A percentile compares a stretch with the other conserved stretches of the same genome.
These are phyloP conservation scores for Holacanthus passer DNA, from an alignment of 2,113 vertebrate species.

Conservation along the genomic window DNA sequence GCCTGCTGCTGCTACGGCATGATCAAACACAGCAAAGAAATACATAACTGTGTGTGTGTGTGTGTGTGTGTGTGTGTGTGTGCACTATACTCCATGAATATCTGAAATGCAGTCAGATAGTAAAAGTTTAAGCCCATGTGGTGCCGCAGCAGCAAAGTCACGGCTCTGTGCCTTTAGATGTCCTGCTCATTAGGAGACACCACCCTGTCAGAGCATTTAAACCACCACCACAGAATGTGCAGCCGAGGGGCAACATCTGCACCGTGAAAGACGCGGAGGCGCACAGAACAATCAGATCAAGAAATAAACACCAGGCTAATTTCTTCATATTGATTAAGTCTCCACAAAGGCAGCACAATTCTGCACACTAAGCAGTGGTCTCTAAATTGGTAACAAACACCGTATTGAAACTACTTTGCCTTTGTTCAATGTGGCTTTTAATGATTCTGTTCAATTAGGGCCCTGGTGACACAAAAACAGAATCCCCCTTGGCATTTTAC, in stretches of 20 bases:
- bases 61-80: not conserved
- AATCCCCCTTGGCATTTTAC: conserved; percentile 54
- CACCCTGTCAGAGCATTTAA: conserved; percentile 60
- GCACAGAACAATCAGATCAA: conserved; percentile 22
- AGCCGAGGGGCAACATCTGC: conserved; percentile 49
- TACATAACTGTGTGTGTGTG: not conserved
- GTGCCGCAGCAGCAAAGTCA: conserved; percentile 48
- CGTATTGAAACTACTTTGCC: conserved; percentile 42
- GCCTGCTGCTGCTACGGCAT: conserved; percentile 15
- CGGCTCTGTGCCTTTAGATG: conserved; percentile 57
- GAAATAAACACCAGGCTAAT: conserved; percentile 46
- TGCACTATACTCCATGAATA: conserved; percentile 6
- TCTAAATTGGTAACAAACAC: conserved; percentile 43
- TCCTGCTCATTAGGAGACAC: conserved; percentile 69
- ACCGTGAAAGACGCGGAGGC: conserved; percentile 13
- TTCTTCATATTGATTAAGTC: conserved; percentile 48
- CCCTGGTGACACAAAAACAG: conserved; percentile 67
- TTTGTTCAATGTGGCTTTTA: conserved; percentile 57
- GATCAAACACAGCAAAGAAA: conserved; percentile 42
- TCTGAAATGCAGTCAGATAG: conserved; percentile 34
- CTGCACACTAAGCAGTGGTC: conserved; percentile 12
- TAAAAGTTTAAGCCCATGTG: conserved; percentile 32
- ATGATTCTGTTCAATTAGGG: conserved; percentile 53
- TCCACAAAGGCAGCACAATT: not conserved
- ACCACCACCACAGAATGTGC: conserved; percentile 38